Percentiles rank a stretch among this genome's conserved stretches.
Evolutionary conservation across 2,113 vertebrate species (phyloP).

Genomic region (Corvus cornix): DNA sequence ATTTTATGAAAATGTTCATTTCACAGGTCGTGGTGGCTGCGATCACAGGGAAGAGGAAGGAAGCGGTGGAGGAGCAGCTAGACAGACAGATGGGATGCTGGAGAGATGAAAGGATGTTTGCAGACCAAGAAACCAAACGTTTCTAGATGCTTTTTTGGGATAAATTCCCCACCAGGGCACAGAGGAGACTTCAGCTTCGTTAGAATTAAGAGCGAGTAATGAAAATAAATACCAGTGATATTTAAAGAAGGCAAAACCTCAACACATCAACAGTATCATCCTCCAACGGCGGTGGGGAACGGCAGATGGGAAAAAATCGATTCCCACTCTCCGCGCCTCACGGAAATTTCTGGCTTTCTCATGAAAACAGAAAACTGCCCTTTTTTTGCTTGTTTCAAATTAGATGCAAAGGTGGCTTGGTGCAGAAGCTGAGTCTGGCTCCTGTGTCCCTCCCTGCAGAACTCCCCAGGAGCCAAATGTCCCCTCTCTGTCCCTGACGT

Average conservation of each 20-base stretch:
- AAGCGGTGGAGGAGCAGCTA: slow-evolving; percentile 31
- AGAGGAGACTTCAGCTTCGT: slow-evolving; percentile 34
- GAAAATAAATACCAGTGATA: slow-evolving; percentile 54
- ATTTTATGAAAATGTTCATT: neutral
- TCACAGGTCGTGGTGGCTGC: neutral
- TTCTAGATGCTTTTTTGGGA: slow-evolving; percentile 4
- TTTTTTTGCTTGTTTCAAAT: neutral
- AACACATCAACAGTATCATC: neutral
- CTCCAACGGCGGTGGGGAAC: fast-evolving
- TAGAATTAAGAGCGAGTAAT: slow-evolving; percentile 16
- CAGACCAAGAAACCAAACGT: neutral
- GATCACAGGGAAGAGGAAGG: slow-evolving; percentile 50
- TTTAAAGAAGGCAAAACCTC: slow-evolving; percentile 34
- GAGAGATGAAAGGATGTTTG: slow-evolving; percentile 49
- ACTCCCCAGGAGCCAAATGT: neutral
- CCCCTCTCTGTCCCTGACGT: fast-evolving
- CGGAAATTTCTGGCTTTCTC: neutral
- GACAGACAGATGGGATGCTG: slow-evolving; percentile 49
- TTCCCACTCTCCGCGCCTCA: neutral
- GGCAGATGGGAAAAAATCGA: neutral
- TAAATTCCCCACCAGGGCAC: neutral
- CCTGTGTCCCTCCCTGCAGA: neutral
- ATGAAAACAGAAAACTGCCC: neutral
- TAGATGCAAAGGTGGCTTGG: neutral
- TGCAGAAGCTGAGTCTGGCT: neutral